Evolutionary conservation across 2,113 vertebrate species (phyloP).

Genomic region (Bubo scandiacus): DNA sequence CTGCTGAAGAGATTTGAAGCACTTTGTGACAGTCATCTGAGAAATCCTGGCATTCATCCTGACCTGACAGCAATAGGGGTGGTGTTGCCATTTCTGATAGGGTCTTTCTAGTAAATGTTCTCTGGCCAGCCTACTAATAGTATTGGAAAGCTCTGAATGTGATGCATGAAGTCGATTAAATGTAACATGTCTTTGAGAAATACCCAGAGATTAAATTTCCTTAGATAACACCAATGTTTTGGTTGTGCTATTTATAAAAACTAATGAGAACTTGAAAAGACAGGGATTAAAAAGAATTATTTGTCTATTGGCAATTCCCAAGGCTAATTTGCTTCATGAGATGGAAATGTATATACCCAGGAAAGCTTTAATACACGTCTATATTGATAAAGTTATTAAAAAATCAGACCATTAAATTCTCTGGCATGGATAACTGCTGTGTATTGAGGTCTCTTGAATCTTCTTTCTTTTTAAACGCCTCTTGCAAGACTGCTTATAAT

Average conservation of each 20-base stretch:
- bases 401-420: background rate
- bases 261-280: conserved; percentile 35
- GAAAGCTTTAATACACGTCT: conserved; percentile 18
- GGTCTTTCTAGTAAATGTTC: background rate
- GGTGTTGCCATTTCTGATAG: background rate
- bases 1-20: background rate
- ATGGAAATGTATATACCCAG: background rate
- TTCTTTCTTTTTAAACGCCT: background rate
- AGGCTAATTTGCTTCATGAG: conserved; percentile 27
- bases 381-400: conserved; percentile 38
- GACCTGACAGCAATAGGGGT: background rate
- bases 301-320: conserved; percentile 25
- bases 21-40: background rate
- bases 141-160: background rate
- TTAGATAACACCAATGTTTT: conserved; percentile 13
- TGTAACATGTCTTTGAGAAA: background rate
- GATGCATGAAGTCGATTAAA: background rate
- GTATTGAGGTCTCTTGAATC: background rate
- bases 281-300: conserved; percentile 49
- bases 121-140: background rate
- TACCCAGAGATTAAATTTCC: conserved; percentile 1
- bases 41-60: background rate
- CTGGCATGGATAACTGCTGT: background rate
- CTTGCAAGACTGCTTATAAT: background rate
- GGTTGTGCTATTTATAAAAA: conserved; percentile 31